Percentiles rank a stretch among this genome's conserved stretches.
These are phyloP conservation scores for Caenorhabditis virilis DNA, from an alignment of 2,888 invertebrate species.

Conservation along the genomic window DNA sequence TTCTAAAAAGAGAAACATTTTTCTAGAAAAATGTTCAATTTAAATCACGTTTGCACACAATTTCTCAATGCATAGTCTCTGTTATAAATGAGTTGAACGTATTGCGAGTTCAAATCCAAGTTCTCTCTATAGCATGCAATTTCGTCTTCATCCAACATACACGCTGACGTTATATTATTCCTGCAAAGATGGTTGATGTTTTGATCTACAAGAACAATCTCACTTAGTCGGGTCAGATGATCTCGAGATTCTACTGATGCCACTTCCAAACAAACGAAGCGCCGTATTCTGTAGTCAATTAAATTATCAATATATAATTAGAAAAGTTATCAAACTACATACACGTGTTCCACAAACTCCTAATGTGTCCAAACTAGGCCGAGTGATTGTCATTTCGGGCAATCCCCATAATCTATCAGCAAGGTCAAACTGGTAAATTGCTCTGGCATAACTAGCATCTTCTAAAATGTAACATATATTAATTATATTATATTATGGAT, in stretches of 20 bases:
- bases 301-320: too few species aligned
- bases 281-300: slow-evolving; percentile 40
- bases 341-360: slow-evolving; percentile 52
- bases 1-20: too few species aligned
- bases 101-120: slow-evolving; percentile 54
- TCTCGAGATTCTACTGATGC: slow-evolving; percentile 53
- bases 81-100: slow-evolving; percentile 51
- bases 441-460: slow-evolving; percentile 57
- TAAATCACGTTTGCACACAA: slow-evolving; percentile 55
- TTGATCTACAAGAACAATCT: too few species aligned
- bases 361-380: slow-evolving; percentile 48
- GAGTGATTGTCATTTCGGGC: slow-evolving; percentile 44
- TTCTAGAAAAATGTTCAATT: not conserved
- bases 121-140: slow-evolving; percentile 54
- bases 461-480: slow-evolving; percentile 34
- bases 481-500: not conserved
- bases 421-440: slow-evolving; percentile 57
- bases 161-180: slow-evolving; percentile 56
- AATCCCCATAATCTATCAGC: slow-evolving; percentile 62
- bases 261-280: slow-evolving; percentile 58
- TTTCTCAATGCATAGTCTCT: slow-evolving; percentile 54
- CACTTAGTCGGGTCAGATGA: slow-evolving; percentile 46
- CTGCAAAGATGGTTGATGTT: too few species aligned
- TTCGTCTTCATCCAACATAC: slow-evolving; percentile 56
- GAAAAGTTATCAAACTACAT: too few species aligned